Evolutionary conservation across 2,888 invertebrate genomes (phyloP).

Genomic region (Pardosa pseudoannulata): DNA sequence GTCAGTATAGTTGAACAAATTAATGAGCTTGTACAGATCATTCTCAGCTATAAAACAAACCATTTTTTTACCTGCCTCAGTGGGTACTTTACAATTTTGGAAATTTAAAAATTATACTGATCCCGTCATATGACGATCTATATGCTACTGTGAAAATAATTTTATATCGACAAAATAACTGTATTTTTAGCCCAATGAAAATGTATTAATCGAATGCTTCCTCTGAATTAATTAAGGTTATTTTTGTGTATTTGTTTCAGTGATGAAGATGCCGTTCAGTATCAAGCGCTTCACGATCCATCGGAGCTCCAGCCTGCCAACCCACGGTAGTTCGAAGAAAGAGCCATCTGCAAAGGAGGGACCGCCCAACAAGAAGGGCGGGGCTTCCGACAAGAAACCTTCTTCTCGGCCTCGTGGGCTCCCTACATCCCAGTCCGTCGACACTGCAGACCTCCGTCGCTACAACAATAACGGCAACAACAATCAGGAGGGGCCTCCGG

Average conservation of each 20-base stretch:
- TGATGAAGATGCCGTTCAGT: conserved; percentile 74
- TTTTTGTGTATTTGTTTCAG: conserved; percentile 10
- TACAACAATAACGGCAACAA: conserved; percentile 20
- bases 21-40: too few relatives aligned
- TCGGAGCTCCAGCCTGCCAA: conserved; percentile 71
- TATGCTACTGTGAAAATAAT: too few relatives aligned
- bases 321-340: conserved; percentile 56
- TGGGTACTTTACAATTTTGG: too few relatives aligned
- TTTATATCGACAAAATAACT: too few relatives aligned
- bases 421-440: conserved; percentile 69
- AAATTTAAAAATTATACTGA: too few relatives aligned
- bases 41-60: too few relatives aligned
- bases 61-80: too few relatives aligned
- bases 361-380: conserved; percentile 5
- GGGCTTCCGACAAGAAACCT: conserved; percentile 44
- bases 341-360: conserved; percentile 11
- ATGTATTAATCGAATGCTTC: too few relatives aligned
- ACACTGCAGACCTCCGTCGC: conserved; percentile 63
- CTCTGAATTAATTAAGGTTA: too few relatives aligned
- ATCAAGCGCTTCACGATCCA: conserved; percentile 74
- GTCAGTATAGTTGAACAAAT: too few relatives aligned
- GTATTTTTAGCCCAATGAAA: too few relatives aligned
- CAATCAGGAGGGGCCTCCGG: conserved; percentile 38
- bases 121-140: too few relatives aligned
- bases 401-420: conserved; percentile 60